Conservation (phyloP, 2,113 vertebrate species). For the Scalopus aquaticus region DNA sequence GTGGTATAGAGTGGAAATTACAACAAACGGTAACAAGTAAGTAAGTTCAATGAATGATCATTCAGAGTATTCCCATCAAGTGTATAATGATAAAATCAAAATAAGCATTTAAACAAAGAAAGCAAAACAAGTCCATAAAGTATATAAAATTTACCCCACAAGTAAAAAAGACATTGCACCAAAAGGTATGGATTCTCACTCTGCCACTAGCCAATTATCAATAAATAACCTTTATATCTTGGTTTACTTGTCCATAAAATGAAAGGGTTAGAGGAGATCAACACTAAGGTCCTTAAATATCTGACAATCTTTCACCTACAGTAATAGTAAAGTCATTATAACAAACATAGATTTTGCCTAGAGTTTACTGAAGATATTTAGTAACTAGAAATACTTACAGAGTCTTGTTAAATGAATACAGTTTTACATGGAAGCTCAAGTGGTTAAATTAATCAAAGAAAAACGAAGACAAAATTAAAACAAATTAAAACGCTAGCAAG, state of each 20-base stretch:
- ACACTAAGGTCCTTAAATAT: slow-evolving; percentile 16
- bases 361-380: slow-evolving; percentile 46
- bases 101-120: slow-evolving; percentile 68
- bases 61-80: slow-evolving; percentile 5
- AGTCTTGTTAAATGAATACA: slow-evolving; percentile 35
- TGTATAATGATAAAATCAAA: slow-evolving; percentile 43
- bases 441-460: slow-evolving; percentile 43
- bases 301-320: slow-evolving; percentile 7
- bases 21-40: slow-evolving; percentile 47
- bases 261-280: slow-evolving; percentile 37
- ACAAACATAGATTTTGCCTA: slow-evolving; percentile 14
- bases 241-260: slow-evolving; percentile 38
- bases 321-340: slow-evolving; percentile 28
- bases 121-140: slow-evolving; percentile 53
- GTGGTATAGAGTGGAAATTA: neutral
- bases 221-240: neutral
- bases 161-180: slow-evolving; percentile 15
- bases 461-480: slow-evolving; percentile 53
- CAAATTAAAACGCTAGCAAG: slow-evolving; percentile 46
- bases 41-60: slow-evolving; percentile 44
- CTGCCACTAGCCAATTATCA: slow-evolving; percentile 13
- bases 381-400: slow-evolving; percentile 44
- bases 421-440: slow-evolving; percentile 22
- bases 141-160: slow-evolving; percentile 40
- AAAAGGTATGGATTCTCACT: slow-evolving; percentile 17